Conservation (phyloP, 2,888 invertebrate species). For the Stenichneumon culpator region DNA sequence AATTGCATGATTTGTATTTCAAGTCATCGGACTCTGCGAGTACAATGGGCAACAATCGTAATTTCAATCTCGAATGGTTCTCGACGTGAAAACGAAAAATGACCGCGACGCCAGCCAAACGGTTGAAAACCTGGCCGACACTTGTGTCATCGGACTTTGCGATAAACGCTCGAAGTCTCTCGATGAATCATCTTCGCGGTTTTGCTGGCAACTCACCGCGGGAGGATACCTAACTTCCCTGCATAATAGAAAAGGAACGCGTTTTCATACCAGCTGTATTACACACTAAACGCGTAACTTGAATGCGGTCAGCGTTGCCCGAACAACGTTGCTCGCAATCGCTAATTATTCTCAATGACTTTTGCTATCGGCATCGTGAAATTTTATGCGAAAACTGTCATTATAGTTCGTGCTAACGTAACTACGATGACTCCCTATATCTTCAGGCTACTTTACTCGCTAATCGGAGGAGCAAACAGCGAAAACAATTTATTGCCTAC, state of each 20-base stretch:
- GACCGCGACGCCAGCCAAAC: conserved; percentile 13
- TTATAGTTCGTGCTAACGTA: background rate
- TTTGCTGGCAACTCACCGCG: conserved; percentile 30
- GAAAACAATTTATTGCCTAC: background rate
- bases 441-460: conserved; percentile 3
- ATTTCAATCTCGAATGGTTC: background rate
- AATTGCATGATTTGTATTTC: background rate
- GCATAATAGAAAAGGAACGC: conserved; percentile 15
- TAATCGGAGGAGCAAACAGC: background rate
- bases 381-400: background rate
- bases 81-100: conserved; percentile 21
- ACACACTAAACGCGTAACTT: background rate
- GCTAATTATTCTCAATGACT: conserved; percentile 27
- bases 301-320: conserved; percentile 4
- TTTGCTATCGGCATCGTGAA: conserved; percentile 39
- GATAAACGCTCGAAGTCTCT: conserved; percentile 45
- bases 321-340: conserved; percentile 13
- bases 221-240: conserved; percentile 13
- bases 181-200: conserved; percentile 47
- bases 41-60: conserved; percentile 8
- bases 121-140: conserved; percentile 19
- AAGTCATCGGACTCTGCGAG: conserved; percentile 20
- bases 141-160: conserved; percentile 36
- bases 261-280: conserved; percentile 17
- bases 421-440: background rate